Evolutionary conservation across 2,113 vertebrate genomes (phyloP), one percentile per base, ranked within the genome.

Genomic region (Emydocephalus ijimae): DNA sequence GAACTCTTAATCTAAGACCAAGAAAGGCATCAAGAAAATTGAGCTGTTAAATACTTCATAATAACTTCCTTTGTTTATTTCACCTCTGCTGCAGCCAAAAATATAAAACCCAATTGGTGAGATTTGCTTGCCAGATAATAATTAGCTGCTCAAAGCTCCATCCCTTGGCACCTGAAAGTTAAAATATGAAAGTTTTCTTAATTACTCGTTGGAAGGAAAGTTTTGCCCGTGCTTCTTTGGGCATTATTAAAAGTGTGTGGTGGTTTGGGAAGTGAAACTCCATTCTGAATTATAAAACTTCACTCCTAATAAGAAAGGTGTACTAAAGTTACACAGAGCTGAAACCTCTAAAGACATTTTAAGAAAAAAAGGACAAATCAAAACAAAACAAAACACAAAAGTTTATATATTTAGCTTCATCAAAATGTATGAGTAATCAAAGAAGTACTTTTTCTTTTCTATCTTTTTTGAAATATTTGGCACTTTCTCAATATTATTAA

Each of bases 11-110:
- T 88, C 57, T 54, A 21, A 52, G 26, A 21, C 50, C 8, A 11
- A 39, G 45, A n/a, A 52, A 88, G 18, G 48, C 43, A n/a, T 26
- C 14, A 64, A 56, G 5, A 81, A 34, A 10, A 29, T 6, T 29
- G 7, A 26, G 14, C 39, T 64, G 29, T 56, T 92, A 56, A 54
- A 57, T n/a, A 52, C 24, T 69, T 55, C 24, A n/a, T 74, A 89
- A 92, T 88, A 56, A 9, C 39, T 89, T 92, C 64, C 5, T 91
- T 54, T 88, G 91, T 92, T 92, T 92, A 48, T 54, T 81, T 89
- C 87, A 57, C 48, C 23, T 57, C 57, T 92, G 50, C 29, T 85
- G 26, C 39, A 55, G 59, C 61, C 52, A 92, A 64, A 88, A 55
- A 24, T 88, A 69, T 88, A 54, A 88, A 74, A 18, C 52, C 39